These are phyloP conservation scores for Microcebus tavaratra DNA, from an alignment of 2,113 vertebrate genomes.

Conservation along the genomic window DNA sequence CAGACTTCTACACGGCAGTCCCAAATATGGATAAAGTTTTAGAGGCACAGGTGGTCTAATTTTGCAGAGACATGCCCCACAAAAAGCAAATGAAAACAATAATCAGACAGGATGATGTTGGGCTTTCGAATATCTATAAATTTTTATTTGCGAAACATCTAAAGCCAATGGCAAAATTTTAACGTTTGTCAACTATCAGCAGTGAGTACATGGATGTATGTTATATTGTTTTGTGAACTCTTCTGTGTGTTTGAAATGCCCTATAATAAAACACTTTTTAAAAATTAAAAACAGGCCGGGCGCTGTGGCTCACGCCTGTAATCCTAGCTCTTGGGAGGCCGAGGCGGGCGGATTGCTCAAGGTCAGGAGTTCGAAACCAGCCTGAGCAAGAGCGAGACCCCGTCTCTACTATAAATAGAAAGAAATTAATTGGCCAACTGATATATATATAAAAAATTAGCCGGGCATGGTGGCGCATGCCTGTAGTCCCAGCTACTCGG, in stretches of 20 bases:
- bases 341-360: too few species aligned
- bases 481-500: too few species aligned
- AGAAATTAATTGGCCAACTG: too few species aligned
- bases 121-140: not conserved
- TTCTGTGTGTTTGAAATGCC: constrained; percentile 13
- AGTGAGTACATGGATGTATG: not conserved
- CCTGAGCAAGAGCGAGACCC: too few species aligned
- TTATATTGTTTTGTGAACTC: constrained; percentile 26
- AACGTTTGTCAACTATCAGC: constrained; percentile 61
- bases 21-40: not conserved
- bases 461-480: too few species aligned
- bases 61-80: not conserved
- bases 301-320: too few species aligned
- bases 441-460: too few species aligned
- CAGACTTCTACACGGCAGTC: not conserved
- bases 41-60: not conserved
- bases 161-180: constrained; percentile 46
- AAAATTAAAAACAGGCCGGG: not conserved
- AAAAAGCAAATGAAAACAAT: constrained; percentile 27
- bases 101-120: not conserved
- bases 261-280: constrained; percentile 7
- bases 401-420: too few species aligned
- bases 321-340: too few species aligned
- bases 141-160: constrained; percentile 32
- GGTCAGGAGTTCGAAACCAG: too few species aligned